Percentiles rank a stretch among this genome's conserved stretches.
These are phyloP conservation scores for rabbit (Oryctolagus cuniculus) DNA, from an alignment of 2,113 vertebrate species.

Conservation along the genomic window mOryCun1.1 NC_091441.1:123744501-123745000, in stretches of 20 bases:
- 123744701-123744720: slow-evolving; percentile 46
- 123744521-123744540: slow-evolving; percentile 69
- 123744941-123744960: not conserved
- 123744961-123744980: not conserved
- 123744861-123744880: not conserved
- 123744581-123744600: slow-evolving; percentile 81
- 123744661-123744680: slow-evolving; percentile 76
- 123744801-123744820: slow-evolving; percentile 5
- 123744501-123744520: slow-evolving; percentile 75
- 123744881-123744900: not conserved
- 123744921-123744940: not conserved
- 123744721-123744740: not conserved
- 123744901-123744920: not conserved
- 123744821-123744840: not conserved
- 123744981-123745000: not conserved
- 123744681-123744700: slow-evolving; percentile 56
- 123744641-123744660: slow-evolving; percentile 82
- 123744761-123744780: not conserved
- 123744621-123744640: slow-evolving; percentile 85
- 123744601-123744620: slow-evolving; percentile 72
- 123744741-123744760: not conserved
- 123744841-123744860: not conserved
- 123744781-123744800: not conserved
- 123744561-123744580: slow-evolving; percentile 74
- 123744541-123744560: slow-evolving; percentile 71